Percentiles rank a stretch among this genome's conserved stretches.
phyloP scores from a whole-genome alignment of 2,113 vertebrate species.

The Motacilla tschutschensis region DNA sequence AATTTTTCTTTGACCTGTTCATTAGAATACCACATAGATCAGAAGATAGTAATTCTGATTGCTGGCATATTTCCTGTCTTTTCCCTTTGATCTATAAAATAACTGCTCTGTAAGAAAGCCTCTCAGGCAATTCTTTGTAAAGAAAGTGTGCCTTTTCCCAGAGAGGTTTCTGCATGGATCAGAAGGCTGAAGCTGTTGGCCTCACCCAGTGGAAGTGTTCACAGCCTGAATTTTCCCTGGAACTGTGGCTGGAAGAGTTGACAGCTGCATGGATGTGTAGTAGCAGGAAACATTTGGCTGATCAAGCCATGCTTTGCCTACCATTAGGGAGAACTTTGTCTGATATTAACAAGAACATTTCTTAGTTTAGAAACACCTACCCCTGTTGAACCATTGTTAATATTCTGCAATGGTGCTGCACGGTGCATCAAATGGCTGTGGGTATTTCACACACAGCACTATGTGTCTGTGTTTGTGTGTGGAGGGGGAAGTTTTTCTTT shows the following conservation, averaged over 20 bases:
- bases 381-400: background rate
- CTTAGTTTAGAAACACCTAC: background rate
- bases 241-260: background rate
- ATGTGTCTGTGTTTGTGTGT: background rate
- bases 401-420: background rate
- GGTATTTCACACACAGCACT: background rate
- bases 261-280: background rate
- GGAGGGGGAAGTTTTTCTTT: background rate
- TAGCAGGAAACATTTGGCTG: background rate
- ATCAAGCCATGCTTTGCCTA: background rate
- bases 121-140: background rate
- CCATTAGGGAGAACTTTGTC: background rate
- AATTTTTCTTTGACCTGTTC: background rate
- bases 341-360: background rate
- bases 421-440: background rate
- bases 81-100: constrained; percentile 19
- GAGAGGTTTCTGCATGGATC: background rate
- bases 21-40: background rate
- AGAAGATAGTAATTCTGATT: background rate
- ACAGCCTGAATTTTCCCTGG: background rate
- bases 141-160: background rate
- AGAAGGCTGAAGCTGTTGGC: background rate
- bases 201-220: background rate
- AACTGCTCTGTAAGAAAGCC: background rate
- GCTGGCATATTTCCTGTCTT: constrained; percentile 7